These are phyloP conservation scores for Orthonevra nobilis DNA, from an alignment of 2,888 invertebrate genomes.

Conservation along the genomic window DNA sequence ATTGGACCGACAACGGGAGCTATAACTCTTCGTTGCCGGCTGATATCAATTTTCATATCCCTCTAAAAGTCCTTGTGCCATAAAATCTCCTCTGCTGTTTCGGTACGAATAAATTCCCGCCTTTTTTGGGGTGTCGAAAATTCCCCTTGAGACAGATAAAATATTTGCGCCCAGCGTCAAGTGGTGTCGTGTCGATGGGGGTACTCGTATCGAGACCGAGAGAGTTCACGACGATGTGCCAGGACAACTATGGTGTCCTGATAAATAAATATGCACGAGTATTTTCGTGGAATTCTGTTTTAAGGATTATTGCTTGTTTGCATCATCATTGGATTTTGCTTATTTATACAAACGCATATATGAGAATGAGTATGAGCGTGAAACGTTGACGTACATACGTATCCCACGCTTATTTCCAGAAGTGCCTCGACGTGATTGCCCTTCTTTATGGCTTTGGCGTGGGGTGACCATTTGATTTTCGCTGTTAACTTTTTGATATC, in stretches of 20 bases:
- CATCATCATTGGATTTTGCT: slow-evolving; percentile 17
- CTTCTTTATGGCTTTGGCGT: slow-evolving; percentile 24
- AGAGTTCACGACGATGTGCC: neutral
- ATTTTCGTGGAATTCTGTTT: slow-evolving; percentile 36
- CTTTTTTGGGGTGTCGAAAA: slow-evolving; percentile 23
- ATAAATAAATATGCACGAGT: no score
- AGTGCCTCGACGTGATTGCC: slow-evolving; percentile 35
- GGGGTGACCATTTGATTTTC: neutral
- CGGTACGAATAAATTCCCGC: slow-evolving; percentile 18
- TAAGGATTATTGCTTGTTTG: slow-evolving; percentile 54
- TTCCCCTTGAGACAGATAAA: slow-evolving; percentile 29
- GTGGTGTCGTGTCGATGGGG: no score
- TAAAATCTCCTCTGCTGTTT: slow-evolving; percentile 32
- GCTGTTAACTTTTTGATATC: neutral
- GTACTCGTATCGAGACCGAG: neutral
- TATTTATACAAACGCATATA: no score
- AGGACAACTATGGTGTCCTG: neutral
- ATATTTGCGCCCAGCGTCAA: slow-evolving; percentile 6
- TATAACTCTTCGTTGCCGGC: slow-evolving; percentile 23
- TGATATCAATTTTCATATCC: slow-evolving; percentile 39
- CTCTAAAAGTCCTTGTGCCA: slow-evolving; percentile 28
- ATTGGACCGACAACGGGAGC: no score
- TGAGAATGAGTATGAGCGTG: no score
- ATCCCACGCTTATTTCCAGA: neutral
- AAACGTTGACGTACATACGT: no score